Evolutionary conservation across 2,113 vertebrate species (phyloP), one percentile per base, ranked within the genome.

Genomic region (Bucco capensis): DNA sequence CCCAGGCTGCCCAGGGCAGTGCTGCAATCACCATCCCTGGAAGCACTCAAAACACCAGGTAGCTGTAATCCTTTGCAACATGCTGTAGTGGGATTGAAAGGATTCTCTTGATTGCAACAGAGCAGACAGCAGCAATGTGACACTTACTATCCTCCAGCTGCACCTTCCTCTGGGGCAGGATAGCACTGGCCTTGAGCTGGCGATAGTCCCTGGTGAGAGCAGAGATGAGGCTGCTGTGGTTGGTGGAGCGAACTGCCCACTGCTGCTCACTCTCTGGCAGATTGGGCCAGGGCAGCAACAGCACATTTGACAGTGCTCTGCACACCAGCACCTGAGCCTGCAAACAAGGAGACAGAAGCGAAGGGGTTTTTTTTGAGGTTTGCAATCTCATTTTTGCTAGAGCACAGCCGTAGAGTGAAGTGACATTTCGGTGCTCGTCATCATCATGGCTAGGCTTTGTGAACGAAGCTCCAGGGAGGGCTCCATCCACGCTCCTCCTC

Each of bases 261-360:
- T 99, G 98, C 97, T 99, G 99, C 62, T 99, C 99, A 1, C 90
- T 97, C 96, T 99, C 99, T 0, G 98, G 98, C 33, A 99, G 97
- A 70, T 98, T 99, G 50, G 99, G 98, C 99, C 99, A 99, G 0
- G 99, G 99, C 57, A 99, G 97, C 84, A 99, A 91, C 94, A 99
- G 93, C 73, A 99, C 98, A 25, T 99, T 99, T 8, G 99, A 99
- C 73, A 99, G 97, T 2, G 98, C 98, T 61, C 99, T 95, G 96
- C 99, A 99, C 83, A 99, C 98, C 90, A 99, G 80, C 96, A 99
- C 98, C 96, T 99, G 98, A 67, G 98, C 99, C 99, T 99, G 74
- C 12, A 56, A 75, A 31, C 53, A 64, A 73, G 0, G 6, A 89
- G 54, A 54, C 3, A 16, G 2, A 38, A 72, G 19, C 13, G 47